Base-by-base conservation (phyloP, 2,113 vertebrate genomes). In the Psittacula cyanocephala region DNA sequence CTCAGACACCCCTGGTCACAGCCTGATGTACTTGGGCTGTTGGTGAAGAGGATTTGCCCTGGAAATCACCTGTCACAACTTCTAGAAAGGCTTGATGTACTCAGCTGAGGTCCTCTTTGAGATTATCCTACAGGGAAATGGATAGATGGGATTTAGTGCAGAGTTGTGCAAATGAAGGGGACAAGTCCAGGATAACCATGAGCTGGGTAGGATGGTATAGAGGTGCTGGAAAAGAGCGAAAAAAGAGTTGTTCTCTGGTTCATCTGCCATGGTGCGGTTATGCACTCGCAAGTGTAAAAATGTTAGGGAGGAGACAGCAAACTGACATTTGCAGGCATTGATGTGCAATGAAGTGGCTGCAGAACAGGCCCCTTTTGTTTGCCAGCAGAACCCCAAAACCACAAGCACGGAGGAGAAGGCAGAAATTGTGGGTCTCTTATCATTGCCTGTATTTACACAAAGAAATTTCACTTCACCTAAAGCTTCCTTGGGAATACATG, bases 381-480 rank as follows among this genome's bases (percentile, higher is more conserved):
- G 43, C 72, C 80, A 77, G 55, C 84, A 64, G 43, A 50, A 63
- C 19, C 44, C 55, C 15, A 11, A 37, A 57, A 47, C 60, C 78
- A 47, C 0, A 6, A 25, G 74, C 31, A 5, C 57, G 33, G 47
- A 35, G 65, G 81, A 4, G 3, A 11, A 4, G 46, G 87, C 75
- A 74, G 71, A 77, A 81, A 59, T 50, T 1, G 6, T 1, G 5
- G 53, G 29, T 31, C 25, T 47, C 68, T 46, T 55, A 28, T 59
- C 22, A 3, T 24, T 53, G 80, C 72, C 52, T 33, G 17, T 68
- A 86, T 84, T 90, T 92, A 71, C 65, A 33, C 33, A 79, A 83
- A 78, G 52, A 86, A 93, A 95, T 94, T 74, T 71, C 76, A 50
- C 77, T 91, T 75, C 64, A 49, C 37, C 47, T 90, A 68, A n/a